Conservation (phyloP, 2,797 vertebrate genomes). For the Aeoliscus strigatus region DNA sequence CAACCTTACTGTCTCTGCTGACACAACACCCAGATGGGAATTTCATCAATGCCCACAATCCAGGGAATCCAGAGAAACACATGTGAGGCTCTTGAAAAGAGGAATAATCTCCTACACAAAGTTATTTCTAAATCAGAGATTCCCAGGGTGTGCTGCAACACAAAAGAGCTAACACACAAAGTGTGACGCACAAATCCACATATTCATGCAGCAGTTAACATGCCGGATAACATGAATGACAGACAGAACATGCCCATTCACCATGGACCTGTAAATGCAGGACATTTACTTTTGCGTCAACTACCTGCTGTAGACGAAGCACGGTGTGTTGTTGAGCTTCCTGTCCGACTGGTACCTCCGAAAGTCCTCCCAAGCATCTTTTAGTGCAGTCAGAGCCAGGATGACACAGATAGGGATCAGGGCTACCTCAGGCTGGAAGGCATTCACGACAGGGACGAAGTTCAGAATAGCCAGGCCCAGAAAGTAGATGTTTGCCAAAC, state of each 20-base stretch:
- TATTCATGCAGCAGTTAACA: constrained; percentile 32
- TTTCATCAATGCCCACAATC: constrained; percentile 64
- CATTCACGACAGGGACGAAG: constrained; percentile 86
- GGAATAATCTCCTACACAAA: constrained; percentile 72
- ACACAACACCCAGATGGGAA: constrained; percentile 63
- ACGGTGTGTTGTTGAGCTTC: constrained; percentile 82
- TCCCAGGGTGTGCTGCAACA: constrained; percentile 63
- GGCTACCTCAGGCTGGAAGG: constrained; percentile 85
- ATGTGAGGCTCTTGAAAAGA: constrained; percentile 68
- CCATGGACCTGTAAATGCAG: neutral
- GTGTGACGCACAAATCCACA: constrained; percentile 36
- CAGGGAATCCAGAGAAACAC: constrained; percentile 59
- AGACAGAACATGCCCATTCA: constrained; percentile 13
- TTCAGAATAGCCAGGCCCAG: constrained; percentile 82
- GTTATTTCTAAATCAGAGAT: constrained; percentile 75
- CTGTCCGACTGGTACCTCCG: constrained; percentile 82
- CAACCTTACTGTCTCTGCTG: constrained; percentile 60
- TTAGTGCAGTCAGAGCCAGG: constrained; percentile 83
- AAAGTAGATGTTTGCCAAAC: constrained; percentile 90
- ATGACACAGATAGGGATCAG: constrained; percentile 85
- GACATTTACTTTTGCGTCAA: constrained; percentile 4
- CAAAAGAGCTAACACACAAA: constrained; percentile 55
- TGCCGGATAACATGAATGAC: constrained; percentile 21
- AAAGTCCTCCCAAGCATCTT: constrained; percentile 91
- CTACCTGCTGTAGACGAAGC: constrained; percentile 88